Conservation (phyloP, 1,140 invertebrate genomes). For the Drosophila aff. region DNA sequence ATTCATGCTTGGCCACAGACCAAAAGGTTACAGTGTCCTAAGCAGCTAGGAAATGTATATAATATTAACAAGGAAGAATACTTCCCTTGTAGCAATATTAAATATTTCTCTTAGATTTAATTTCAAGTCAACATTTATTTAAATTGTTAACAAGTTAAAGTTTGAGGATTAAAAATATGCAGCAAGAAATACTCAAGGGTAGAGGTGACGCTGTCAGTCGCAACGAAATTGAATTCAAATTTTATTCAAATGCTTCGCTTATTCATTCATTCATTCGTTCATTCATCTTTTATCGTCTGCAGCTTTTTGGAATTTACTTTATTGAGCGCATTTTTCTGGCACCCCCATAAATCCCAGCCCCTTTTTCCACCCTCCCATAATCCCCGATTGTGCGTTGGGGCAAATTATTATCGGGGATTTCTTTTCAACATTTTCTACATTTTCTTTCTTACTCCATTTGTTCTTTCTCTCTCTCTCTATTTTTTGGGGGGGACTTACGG, state of each 20-base stretch:
- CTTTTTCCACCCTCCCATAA: constrained; percentile 31
- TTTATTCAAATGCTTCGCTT: constrained; percentile 59
- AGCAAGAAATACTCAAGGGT: background rate
- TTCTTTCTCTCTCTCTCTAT: background rate
- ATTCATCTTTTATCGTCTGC: constrained; percentile 54
- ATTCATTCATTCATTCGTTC: constrained; percentile 57
- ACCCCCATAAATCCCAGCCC: constrained; percentile 3
- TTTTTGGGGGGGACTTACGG: constrained; percentile 25
- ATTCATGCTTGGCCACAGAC: constrained; percentile 37
- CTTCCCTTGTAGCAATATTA: background rate
- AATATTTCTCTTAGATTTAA: background rate
- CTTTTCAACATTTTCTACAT: constrained; percentile 5
- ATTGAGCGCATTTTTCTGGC: constrained; percentile 30
- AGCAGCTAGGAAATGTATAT: background rate
- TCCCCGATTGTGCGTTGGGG: constrained; percentile 63
- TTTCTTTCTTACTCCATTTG: constrained; percentile 12
- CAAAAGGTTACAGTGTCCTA: background rate
- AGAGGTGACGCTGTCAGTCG: background rate
- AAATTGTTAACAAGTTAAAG: background rate
- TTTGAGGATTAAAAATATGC: background rate
- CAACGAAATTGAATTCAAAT: constrained; percentile 49
- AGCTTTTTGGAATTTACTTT: constrained; percentile 32
- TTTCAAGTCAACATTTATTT: background rate
- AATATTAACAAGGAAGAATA: background rate
- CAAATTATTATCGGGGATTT: constrained; percentile 66